Evolutionary conservation across 2,888 invertebrate species (phyloP).

Genomic region (Petrolisthes cinctipes): DNA sequence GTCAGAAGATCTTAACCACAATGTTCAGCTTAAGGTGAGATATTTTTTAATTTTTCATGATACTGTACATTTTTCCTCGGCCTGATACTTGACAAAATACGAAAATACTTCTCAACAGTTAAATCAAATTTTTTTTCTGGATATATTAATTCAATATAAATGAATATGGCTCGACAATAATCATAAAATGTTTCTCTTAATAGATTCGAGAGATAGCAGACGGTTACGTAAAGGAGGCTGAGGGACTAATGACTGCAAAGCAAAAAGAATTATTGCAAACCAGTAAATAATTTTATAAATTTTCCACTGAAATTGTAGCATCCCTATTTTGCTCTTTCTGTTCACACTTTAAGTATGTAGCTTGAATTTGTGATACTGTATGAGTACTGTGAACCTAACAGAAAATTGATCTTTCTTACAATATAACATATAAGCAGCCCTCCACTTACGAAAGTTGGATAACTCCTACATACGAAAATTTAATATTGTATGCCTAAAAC

Average conservation of each 20-base stretch:
- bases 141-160: background rate
- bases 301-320: background rate
- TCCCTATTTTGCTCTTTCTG: background rate
- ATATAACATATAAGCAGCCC: too few species aligned
- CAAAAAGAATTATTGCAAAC: constrained; percentile 78
- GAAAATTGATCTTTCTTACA: too few species aligned
- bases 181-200: constrained; percentile 29
- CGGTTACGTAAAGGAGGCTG: constrained; percentile 77
- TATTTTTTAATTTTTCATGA: background rate
- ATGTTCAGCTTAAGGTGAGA: constrained; percentile 75
- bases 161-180: background rate
- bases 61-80: background rate
- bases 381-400: too few species aligned
- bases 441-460: too few species aligned
- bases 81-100: too few species aligned
- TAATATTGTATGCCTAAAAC: too few species aligned
- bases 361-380: too few species aligned
- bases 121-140: background rate
- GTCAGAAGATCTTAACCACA: constrained; percentile 79
- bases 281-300: background rate
- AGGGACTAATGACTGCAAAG: constrained; percentile 78
- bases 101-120: background rate
- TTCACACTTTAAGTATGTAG: background rate
- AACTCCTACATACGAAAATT: too few species aligned
- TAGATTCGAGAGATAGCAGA: constrained; percentile 81